Percentiles rank a stretch among this genome's conserved stretches.
phyloP scores from a whole-genome alignment of 1,140 invertebrate species.

The Cotesia glomerata region DNA sequence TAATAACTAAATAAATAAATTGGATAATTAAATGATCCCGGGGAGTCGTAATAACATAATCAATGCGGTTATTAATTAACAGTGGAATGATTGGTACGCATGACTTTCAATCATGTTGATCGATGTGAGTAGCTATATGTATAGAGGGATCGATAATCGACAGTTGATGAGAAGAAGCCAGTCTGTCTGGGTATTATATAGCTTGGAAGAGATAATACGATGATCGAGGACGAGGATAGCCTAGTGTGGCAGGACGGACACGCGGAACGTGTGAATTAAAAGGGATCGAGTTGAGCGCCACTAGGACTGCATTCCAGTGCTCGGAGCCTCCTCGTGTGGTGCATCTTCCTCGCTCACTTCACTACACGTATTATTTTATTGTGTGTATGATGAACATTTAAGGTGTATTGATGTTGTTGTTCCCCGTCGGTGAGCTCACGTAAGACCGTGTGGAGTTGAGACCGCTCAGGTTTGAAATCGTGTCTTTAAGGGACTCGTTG shows the following conservation, averaged over 20 bases:
- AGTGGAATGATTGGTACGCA: background rate
- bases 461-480: conserved; percentile 35
- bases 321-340: conserved; percentile 49
- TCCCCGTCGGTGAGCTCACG: conserved; percentile 41
- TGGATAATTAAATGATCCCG: background rate
- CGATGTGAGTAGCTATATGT: background rate
- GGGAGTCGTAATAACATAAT: background rate
- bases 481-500: conserved; percentile 43
- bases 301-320: conserved; percentile 62
- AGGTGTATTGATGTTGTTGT: conserved; percentile 41
- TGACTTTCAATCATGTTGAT: background rate
- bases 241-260: background rate
- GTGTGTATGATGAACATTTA: too few species aligned
- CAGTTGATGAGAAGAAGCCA: background rate
- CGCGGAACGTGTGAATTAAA: conserved; percentile 54
- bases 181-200: background rate
- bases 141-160: background rate
- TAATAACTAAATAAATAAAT: too few species aligned
- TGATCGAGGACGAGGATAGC: background rate
- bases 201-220: background rate
- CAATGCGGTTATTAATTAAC: background rate
- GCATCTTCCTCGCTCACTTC: conserved; percentile 19
- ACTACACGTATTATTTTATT: background rate
- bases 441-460: conserved; percentile 31
- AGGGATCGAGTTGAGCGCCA: conserved; percentile 61